Base-by-base conservation (phyloP, 1,140 invertebrate species). In the Cydia strobilella region DNA sequence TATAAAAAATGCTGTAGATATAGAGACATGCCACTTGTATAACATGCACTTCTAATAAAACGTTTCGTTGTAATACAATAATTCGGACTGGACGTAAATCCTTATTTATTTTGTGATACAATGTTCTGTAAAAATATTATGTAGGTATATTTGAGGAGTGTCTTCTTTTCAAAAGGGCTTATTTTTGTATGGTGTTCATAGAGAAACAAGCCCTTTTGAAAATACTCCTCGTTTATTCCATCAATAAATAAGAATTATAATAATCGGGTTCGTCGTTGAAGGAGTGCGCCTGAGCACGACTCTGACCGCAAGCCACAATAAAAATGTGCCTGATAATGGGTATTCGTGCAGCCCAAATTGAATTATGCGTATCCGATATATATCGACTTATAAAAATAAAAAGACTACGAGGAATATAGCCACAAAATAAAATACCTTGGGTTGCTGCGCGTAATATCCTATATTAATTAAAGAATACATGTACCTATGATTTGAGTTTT, bases 281-380 rank as follows among this genome's bases (percentile, higher is more conserved):
- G n/a, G 48, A 51, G 48, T n/a, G 15, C 15, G 54, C 54, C 10
- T 23, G 54, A 18, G 54, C 51, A 54, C 51, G 51, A 18, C n/a
- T 54, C n/a, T 54, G n/a, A 54, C 51, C 51, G 51, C 54, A 59
- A 59, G 54, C 20, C 20, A 59, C 20, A 59, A 59, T 23, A 59
- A 59, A 59, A 59, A 59, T 59, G 20, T 23, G 51, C 54, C 20
- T n/a, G 35, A 69, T 31, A 69, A 69, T 69, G 27, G 65, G 20
- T 9, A 59, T 59, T 23, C 54, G 18, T 59, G 20, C n/a, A 59
- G 54, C 54, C 54, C 54, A 59, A 69, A 69, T 39, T 31, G 65
- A 69, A 69, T 69, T 31, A 31, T 69, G 65, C 25, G 65, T 15
- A 31, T 23, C 18, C 25, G 7, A 31, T 12, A 27, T 15, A 31